Evolutionary conservation across 2,113 vertebrate species (phyloP).

Genomic region (Spermophilus dauricus): DNA sequence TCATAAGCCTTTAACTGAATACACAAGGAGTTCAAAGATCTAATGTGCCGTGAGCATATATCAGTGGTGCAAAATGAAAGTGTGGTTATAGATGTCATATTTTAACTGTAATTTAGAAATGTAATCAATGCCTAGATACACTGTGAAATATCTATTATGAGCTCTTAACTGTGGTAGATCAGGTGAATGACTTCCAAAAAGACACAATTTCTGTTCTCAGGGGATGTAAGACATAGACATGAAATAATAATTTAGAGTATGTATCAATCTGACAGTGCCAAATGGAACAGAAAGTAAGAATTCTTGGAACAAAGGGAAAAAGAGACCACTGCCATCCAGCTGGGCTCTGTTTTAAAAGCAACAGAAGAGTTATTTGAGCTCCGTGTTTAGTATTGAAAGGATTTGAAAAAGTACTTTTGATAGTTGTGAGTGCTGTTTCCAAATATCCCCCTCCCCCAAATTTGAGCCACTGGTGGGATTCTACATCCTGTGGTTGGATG

Average conservation of each 20-base stretch:
- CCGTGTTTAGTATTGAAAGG: not conserved
- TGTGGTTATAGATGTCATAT: not conserved
- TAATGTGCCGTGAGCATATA: not conserved
- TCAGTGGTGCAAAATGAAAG: not conserved
- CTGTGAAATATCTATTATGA: constrained; percentile 56
- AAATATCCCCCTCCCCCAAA: not conserved
- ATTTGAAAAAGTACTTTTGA: not conserved
- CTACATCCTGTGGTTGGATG: not conserved
- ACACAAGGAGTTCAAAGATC: not conserved
- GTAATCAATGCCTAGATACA: constrained; percentile 16
- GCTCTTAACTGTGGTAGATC: constrained; percentile 55
- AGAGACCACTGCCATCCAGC: not conserved
- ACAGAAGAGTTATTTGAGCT: not conserved
- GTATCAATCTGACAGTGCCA: not conserved
- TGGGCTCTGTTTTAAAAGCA: constrained; percentile 7
- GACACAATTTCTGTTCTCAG: constrained; percentile 36
- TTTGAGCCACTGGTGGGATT: not conserved
- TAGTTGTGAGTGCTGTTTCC: not conserved
- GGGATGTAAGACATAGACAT: not conserved
- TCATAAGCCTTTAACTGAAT: not conserved
- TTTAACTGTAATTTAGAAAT: constrained; percentile 67
- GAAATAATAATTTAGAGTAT: constrained; percentile 52
- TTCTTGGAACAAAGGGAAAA: not conserved
- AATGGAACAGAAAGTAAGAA: not conserved
- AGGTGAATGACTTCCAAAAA: constrained; percentile 66